These are phyloP conservation scores for Empidonax traillii DNA, from an alignment of 2,113 vertebrate species.

Conservation along the genomic window DNA sequence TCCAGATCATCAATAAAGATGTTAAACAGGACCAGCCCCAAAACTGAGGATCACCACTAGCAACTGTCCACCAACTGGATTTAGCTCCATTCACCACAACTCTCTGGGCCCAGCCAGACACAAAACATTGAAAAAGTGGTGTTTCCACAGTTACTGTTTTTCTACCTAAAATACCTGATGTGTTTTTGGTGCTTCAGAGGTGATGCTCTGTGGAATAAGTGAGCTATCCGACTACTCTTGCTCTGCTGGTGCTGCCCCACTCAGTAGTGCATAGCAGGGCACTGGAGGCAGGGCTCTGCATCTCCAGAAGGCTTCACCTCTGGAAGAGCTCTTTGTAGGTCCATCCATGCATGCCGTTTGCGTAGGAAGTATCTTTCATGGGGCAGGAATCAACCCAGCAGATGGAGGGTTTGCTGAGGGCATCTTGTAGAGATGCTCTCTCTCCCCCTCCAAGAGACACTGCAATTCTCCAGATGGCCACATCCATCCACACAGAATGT, in stretches of 20 bases:
- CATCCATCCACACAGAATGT: not conserved
- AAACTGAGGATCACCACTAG: not conserved
- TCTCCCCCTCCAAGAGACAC: not conserved
- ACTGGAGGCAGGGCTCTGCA: not conserved
- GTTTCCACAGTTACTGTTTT: not conserved
- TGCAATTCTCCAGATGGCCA: not conserved
- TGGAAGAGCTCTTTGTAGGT: not conserved
- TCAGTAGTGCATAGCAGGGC: not conserved
- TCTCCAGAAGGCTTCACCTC: not conserved
- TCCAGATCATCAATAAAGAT: not conserved
- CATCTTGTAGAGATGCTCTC: not conserved
- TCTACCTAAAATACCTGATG: accelerated
- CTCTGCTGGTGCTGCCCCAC: not conserved
- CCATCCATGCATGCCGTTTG: not conserved
- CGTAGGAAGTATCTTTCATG: not conserved
- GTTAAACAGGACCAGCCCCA: not conserved
- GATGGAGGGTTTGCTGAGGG: not conserved
- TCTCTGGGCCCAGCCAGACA: not conserved
- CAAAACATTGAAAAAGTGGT: not conserved
- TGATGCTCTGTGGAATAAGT: not conserved
- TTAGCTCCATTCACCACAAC: not conserved
- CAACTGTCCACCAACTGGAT: accelerated
- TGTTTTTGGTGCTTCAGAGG: not conserved
- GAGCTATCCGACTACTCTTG: accelerated
- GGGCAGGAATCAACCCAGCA: not conserved